These are phyloP conservation scores for Periplaneta americana DNA, from an alignment of 1,140 invertebrate species.

Conservation along the genomic window DNA sequence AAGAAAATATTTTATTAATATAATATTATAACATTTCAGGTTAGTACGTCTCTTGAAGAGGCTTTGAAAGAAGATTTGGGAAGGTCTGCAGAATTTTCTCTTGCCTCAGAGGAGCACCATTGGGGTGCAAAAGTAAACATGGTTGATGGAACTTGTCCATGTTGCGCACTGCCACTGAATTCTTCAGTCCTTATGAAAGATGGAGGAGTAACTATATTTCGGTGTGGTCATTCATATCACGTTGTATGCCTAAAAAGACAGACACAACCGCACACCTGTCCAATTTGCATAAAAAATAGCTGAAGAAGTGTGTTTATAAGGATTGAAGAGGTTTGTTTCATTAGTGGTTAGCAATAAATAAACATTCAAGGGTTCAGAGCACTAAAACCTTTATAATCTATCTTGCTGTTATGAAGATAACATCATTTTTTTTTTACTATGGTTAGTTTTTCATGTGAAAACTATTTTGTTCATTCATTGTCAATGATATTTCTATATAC, in stretches of 20 bases:
- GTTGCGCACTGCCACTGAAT: slow-evolving; percentile 37
- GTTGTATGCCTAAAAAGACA: slow-evolving; percentile 16
- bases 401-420: too few species aligned
- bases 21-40: slow-evolving; percentile 26
- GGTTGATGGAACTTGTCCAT: slow-evolving; percentile 34
- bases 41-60: slow-evolving; percentile 28
- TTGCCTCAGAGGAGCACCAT: slow-evolving; percentile 33
- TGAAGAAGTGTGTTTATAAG: background rate
- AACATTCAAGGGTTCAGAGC: background rate
- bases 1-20: too few species aligned
- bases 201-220: slow-evolving; percentile 39
- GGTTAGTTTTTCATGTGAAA: too few species aligned
- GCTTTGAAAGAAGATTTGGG: slow-evolving; percentile 33
- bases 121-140: slow-evolving; percentile 38
- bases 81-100: slow-evolving; percentile 25
- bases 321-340: background rate
- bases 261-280: background rate
- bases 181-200: slow-evolving; percentile 38
- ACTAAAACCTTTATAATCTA: too few species aligned
- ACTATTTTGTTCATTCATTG: too few species aligned
- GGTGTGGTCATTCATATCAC: slow-evolving; percentile 41
- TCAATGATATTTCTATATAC: too few species aligned
- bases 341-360: too few species aligned
- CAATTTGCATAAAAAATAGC: background rate
- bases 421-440: too few species aligned